Evolutionary conservation across 1,140 invertebrate species (phyloP), one percentile per base, ranked within the genome.

Genomic region (Diabrotica virgifera): DNA sequence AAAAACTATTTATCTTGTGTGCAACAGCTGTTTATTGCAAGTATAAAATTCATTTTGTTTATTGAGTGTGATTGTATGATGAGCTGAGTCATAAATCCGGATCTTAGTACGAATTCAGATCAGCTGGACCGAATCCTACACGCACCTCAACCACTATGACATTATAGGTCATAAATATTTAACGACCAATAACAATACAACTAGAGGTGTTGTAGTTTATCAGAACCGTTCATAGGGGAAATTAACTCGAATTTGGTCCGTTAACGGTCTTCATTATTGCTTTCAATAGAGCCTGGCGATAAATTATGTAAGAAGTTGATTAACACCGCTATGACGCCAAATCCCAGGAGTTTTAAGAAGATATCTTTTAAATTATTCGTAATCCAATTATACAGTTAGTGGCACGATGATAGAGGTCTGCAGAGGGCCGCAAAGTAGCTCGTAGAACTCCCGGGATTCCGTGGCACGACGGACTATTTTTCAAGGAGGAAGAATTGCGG

Each of bases 301-400:
- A 46, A 57, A 66, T 62, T 62, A 62, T 58, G 36, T 53, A 67
- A 54, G 38, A 14, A 35, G 12, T 63, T 66, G 61, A 63, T 67
- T 67, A 67, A 52, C 50, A 56, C 59, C 59, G 65, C 63, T 62
- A 67, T 64, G 61, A 67, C 66, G 46, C 50, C 51, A 53, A 64
- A 40, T 67, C 62, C 59, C 62, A 13, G 36, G 58, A 38, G 66
- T 50, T 67, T 64, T 51, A 61, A 67, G 66, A 67, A 67, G 63
- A 62, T 67, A 67, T 67, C 66, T 67, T 61, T 67, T 67, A 62
- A 67, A 67, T 67, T 67, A 67, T 67, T 67, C 66, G 10, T 64
- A 67, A 67, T 67, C 62, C 62, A 67, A 67, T 67, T 67, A 67
- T 50, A 35, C 10, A 12, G 62, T 51, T 55, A 46, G 8, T 46